Percentiles rank a stretch among this genome's conserved stretches.
Conservation (phyloP, 1,140 invertebrate genomes). For the Diprion similis region DNA sequence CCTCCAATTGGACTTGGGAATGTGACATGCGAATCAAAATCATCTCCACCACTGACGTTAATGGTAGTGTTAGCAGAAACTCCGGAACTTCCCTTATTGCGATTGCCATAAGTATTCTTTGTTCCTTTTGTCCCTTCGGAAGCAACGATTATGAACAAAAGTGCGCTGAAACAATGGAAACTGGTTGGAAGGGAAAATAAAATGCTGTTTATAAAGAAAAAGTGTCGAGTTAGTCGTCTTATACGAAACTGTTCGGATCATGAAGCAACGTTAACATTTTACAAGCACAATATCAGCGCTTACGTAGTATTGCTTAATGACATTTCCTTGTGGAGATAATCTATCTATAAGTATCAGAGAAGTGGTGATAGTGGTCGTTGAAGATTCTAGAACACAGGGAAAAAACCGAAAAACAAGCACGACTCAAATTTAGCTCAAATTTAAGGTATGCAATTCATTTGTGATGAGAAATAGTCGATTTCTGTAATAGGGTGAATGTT, state of each 20-base stretch:
- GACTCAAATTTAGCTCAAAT: too few species aligned
- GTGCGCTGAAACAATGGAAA: constrained; percentile 43
- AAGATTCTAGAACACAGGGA: too few species aligned
- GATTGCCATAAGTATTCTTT: constrained; percentile 21
- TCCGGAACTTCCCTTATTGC: constrained; percentile 28
- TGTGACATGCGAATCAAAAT: constrained; percentile 28
- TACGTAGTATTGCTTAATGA: too few species aligned
- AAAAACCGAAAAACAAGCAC: background rate
- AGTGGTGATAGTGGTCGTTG: constrained; percentile 11
- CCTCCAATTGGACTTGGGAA: constrained; percentile 31
- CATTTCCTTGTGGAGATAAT: too few species aligned
- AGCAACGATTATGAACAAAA: constrained; percentile 51
- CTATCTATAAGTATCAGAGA: background rate
- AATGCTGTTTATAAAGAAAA: constrained; percentile 1
- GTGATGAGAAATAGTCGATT: too few species aligned
- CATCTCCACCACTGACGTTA: constrained; percentile 22
- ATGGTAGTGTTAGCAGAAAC: constrained; percentile 13
- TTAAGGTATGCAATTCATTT: too few species aligned
- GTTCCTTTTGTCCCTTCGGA: constrained; percentile 38
- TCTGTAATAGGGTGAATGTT: too few species aligned
- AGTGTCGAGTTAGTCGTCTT: too few species aligned
- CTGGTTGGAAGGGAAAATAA: background rate
- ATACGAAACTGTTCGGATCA: constrained; percentile 12
- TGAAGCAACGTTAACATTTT: too few species aligned
- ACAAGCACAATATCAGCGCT: too few species aligned